Base-by-base conservation (phyloP, 1,140 invertebrate genomes). In the Melanaphis sacchari region DNA sequence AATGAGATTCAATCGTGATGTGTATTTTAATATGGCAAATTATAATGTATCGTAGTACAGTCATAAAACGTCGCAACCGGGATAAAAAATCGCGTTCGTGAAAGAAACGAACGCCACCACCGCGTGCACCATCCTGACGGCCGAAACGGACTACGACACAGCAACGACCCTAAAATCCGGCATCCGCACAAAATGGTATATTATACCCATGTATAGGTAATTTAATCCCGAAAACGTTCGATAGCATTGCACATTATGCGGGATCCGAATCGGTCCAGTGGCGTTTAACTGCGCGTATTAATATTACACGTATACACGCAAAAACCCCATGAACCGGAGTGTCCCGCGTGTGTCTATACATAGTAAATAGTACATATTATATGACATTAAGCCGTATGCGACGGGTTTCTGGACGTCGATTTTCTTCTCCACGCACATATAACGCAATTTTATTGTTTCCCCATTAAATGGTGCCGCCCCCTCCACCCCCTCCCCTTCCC, bases 371-470 rank as follows among this genome's bases (percentile, higher is more conserved):
- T 26, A 31, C 26, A 9, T 18, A 9, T 26, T 18, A 52, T 7
- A 66, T n/a, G 18, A 66, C n/a, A 5, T n/a, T 66, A 66, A 66
- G 59, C 59, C 59, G 31, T 11, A 22, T 21, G 15, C 40, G 40
- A 85, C n/a, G 85, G 31, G 41, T 40, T 66, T 46, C 38, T 31
- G 59, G 46, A 91, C n/a, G 90, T 91, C 90, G 59, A 91, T 91
- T 46, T 41, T 18, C 26, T 81, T n/a, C 41, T 76, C 31, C 5
- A 18, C 31, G 26, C 54, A 59, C 54, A 31, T 41, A 31, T 41
- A 76, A 91, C 66, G n/a, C 26, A 41, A 24, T 81, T 91, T 91
- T 91, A 91, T 91, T 81, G 59, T 91, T 81, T 91, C 66, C 90
- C 18, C 41, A 36, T 91, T n/a, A 2, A 46, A 87, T 43, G 26